Evolutionary conservation across 2,113 vertebrate genomes (phyloP).

Genomic region (Gambusia holbrooki): DNA sequence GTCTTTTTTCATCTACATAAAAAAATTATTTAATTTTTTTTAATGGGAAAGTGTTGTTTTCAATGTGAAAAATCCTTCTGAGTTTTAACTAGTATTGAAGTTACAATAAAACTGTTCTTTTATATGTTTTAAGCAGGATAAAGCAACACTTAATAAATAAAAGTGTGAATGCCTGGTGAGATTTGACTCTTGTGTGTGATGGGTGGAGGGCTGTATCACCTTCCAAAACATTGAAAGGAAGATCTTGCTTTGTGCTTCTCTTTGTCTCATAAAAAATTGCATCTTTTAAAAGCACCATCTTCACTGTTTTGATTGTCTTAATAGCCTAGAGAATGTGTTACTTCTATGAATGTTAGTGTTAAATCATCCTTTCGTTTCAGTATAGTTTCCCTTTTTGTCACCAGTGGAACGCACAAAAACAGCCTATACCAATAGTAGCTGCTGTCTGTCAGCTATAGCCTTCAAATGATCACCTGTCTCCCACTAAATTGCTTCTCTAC

Average conservation of each 20-base stretch:
- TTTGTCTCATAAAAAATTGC: constrained; percentile 27
- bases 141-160: constrained; percentile 25
- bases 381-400: constrained; percentile 38
- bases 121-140: constrained; percentile 42
- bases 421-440: constrained; percentile 70
- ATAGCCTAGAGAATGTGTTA: constrained; percentile 56
- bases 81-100: constrained; percentile 18
- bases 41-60: constrained; percentile 13
- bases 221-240: constrained; percentile 44
- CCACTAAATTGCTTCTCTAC: constrained; percentile 67
- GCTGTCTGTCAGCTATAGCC: constrained; percentile 70
- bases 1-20: constrained; percentile 23
- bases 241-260: constrained; percentile 40
- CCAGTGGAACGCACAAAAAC: constrained; percentile 50
- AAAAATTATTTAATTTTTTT: constrained; percentile 35
- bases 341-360: constrained; percentile 73
- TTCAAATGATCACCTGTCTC: constrained; percentile 80
- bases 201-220: constrained; percentile 47
- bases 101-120: constrained; percentile 38
- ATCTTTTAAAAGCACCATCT: constrained; percentile 20
- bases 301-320: constrained; percentile 49
- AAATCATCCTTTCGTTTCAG: constrained; percentile 36
- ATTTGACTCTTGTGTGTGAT: constrained; percentile 56
- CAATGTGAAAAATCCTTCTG: constrained; percentile 46
- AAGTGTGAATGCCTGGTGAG: constrained; percentile 38